phyloP scores from a whole-genome alignment of 2,888 invertebrate genomes.

The Oegoconia quadripuncta region DNA sequence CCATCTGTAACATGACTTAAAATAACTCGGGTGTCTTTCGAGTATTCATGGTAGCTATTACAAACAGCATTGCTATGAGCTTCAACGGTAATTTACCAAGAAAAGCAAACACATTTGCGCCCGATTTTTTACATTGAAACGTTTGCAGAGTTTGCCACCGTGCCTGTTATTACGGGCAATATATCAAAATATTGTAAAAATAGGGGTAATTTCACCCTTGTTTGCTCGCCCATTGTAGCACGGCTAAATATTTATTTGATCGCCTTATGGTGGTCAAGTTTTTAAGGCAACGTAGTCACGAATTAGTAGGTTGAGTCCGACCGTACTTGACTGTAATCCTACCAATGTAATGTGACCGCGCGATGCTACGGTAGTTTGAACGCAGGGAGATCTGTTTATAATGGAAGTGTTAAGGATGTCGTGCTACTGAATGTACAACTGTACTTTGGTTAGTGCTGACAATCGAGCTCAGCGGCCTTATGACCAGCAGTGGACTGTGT shows the following conservation, averaged over 20 bases:
- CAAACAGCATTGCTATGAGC: conserved; percentile 26
- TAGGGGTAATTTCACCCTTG: conserved; percentile 59
- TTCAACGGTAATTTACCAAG: conserved; percentile 49
- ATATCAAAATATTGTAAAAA: conserved; percentile 72
- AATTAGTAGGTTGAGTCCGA: too few relatives aligned
- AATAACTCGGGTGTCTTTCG: conserved; percentile 14
- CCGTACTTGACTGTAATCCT: too few relatives aligned
- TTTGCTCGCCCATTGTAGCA: conserved; percentile 34
- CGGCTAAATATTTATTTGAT: conserved; percentile 8
- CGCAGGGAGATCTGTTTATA: too few relatives aligned
- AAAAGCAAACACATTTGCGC: conserved; percentile 53
- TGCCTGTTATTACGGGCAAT: conserved; percentile 69
- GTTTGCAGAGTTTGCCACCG: conserved; percentile 34
- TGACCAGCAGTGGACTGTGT: too few relatives aligned
- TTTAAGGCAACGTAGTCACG: neutral
- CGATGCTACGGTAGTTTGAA: too few relatives aligned
- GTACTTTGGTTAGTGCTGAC: too few relatives aligned
- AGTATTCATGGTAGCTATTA: conserved; percentile 27
- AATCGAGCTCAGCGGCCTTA: too few relatives aligned
- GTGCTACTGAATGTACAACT: too few relatives aligned
- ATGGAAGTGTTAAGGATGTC: too few relatives aligned
- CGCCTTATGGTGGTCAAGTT: neutral
- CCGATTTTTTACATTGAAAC: conserved; percentile 66
- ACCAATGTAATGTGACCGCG: too few relatives aligned
- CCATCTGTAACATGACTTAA: neutral